phyloP scores from a whole-genome alignment of 2,797 vertebrate species.

The Micropoecilia bifurca region DNA sequence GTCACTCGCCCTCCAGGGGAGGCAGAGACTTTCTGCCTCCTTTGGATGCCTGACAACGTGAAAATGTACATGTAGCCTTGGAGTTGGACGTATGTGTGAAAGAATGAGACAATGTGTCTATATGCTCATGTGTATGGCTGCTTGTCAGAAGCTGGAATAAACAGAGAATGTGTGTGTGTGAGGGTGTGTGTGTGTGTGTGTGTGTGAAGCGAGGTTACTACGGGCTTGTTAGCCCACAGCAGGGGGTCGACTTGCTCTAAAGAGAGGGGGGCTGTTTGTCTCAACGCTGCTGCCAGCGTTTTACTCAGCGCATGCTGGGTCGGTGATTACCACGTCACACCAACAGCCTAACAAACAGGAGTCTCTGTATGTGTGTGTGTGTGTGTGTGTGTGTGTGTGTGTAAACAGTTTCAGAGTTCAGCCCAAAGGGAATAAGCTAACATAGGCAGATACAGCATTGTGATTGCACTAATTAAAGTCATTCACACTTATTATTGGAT shows the following conservation, averaged over 20 bases:
- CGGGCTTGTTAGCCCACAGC: constrained; percentile 81
- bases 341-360: constrained; percentile 67
- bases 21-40: not conserved
- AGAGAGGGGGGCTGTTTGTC: constrained; percentile 81
- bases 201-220: constrained; percentile 75
- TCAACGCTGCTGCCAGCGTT: constrained; percentile 85
- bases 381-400: constrained; percentile 50
- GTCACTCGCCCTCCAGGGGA: not conserved
- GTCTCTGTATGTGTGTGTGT: constrained; percentile 55
- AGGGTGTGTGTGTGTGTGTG: constrained; percentile 34
- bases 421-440: constrained; percentile 57
- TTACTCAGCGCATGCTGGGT: constrained; percentile 85
- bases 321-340: constrained; percentile 79
- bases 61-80: constrained; percentile 4
- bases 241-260: constrained; percentile 81
- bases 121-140: constrained; percentile 1
- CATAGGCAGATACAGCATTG: constrained; percentile 44
- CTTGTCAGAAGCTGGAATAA: constrained; percentile 9
- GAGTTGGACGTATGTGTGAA: not conserved
- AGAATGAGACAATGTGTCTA: constrained; percentile 3
- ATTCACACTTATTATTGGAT: constrained; percentile 73
- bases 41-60: constrained; percentile 1
- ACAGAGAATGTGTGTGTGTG: constrained; percentile 23
- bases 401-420: constrained; percentile 50
- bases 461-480: constrained; percentile 71